A percentile compares a stretch with the other conserved stretches of the same genome.
phyloP scores from a whole-genome alignment of 2,113 vertebrate species.

The Amia ocellicauda region DNA sequence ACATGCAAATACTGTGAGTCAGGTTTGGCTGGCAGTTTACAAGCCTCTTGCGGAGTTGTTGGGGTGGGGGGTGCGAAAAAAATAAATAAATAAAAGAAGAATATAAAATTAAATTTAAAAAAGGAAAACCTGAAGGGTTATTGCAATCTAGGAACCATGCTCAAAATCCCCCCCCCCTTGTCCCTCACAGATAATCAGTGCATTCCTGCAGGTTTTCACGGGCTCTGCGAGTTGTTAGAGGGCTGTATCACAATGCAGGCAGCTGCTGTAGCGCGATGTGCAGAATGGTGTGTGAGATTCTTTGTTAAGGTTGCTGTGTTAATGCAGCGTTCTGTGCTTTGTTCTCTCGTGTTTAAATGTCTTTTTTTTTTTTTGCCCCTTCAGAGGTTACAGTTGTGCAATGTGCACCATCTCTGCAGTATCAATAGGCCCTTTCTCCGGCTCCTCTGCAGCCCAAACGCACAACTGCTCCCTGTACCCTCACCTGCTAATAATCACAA shows the following conservation, averaged over 20 bases:
- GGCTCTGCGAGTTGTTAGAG: neutral
- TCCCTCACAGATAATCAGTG: conserved; percentile 4
- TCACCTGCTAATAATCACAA: neutral
- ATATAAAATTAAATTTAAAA: no score
- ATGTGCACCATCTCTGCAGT: neutral
- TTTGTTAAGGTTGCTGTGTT: neutral
- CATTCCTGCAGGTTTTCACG: neutral
- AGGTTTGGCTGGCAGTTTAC: conserved; percentile 20
- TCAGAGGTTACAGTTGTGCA: neutral
- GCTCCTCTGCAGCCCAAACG: neutral
- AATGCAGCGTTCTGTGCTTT: neutral
- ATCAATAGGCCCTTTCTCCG: conserved; percentile 1
- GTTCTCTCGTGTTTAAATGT: neutral
- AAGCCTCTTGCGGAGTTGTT: conserved; percentile 6
- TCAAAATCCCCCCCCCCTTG: conserved; percentile 28
- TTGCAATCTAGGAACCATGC: neutral
- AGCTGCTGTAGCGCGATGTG: neutral
- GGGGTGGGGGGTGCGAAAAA: no score
- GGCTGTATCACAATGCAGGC: neutral
- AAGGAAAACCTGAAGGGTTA: neutral
- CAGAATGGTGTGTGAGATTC: neutral
- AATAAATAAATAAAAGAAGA: no score
- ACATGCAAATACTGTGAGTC: conserved; percentile 23
- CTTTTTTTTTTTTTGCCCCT: neutral
- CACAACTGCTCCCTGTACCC: neutral